Conservation (phyloP, 2,113 vertebrate species). For the Pagrus major region DNA sequence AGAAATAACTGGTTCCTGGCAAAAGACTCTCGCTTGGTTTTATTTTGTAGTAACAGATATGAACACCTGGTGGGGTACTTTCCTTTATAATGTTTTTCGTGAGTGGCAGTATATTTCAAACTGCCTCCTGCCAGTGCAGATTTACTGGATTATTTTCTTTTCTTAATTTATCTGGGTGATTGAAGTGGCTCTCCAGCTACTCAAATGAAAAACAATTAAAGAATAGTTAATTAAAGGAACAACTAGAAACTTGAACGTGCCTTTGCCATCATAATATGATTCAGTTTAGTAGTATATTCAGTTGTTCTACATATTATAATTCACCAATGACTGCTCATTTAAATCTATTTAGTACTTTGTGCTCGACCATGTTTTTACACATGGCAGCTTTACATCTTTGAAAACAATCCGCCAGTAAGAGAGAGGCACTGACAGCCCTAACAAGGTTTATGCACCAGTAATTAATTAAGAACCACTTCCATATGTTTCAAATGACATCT, state of each 20-base stretch:
- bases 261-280: background rate
- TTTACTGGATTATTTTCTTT: background rate
- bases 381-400: background rate
- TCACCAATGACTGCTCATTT: background rate
- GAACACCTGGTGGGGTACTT: slow-evolving; percentile 64
- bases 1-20: background rate
- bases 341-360: background rate
- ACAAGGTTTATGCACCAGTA: background rate
- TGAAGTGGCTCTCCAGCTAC: background rate
- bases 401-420: background rate
- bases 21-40: background rate
- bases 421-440: background rate
- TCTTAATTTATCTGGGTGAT: background rate
- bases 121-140: background rate
- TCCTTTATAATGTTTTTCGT: background rate
- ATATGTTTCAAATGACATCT: background rate
- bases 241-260: background rate
- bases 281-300: background rate
- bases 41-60: slow-evolving; percentile 50
- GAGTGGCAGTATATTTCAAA: background rate
- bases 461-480: background rate
- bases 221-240: background rate
- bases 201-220: background rate
- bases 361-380: background rate
- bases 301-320: background rate